Evolutionary conservation across 1,140 invertebrate genomes (phyloP).

Genomic region (Pinna nobilis): DNA sequence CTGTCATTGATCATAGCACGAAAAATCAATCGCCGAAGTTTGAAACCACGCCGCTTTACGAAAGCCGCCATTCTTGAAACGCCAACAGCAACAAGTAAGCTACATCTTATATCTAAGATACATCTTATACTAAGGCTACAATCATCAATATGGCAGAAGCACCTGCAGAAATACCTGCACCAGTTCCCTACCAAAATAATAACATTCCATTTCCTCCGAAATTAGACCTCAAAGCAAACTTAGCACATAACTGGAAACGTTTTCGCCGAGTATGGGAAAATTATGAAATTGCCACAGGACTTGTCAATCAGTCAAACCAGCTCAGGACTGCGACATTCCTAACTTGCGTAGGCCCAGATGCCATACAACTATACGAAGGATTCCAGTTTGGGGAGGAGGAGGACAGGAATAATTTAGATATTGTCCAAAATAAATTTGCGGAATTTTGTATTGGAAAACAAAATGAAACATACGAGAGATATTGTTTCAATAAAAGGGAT

Average conservation of each 20-base stretch:
- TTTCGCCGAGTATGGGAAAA: conserved; percentile 10
- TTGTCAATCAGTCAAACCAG: conserved; percentile 1
- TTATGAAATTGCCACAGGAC: conserved; percentile 9
- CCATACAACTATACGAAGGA: conserved; percentile 31
- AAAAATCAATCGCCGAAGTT: too few relatives aligned
- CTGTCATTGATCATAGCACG: too few relatives aligned
- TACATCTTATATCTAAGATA: too few relatives aligned
- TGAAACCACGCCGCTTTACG: too few relatives aligned
- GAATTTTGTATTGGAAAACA: conserved; percentile 35
- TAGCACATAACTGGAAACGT: conserved; percentile 7
- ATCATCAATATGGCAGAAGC: too few relatives aligned
- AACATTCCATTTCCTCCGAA: not conserved
- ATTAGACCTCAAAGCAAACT: not conserved
- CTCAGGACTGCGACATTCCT: conserved; percentile 19
- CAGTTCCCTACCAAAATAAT: too few relatives aligned
- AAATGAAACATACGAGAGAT: conserved; percentile 43
- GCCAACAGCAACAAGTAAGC: too few relatives aligned
- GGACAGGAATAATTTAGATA: conserved; percentile 3
- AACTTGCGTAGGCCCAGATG: conserved; percentile 37
- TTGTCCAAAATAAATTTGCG: not conserved
- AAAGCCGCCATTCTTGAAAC: too few relatives aligned
- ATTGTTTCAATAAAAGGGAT: conserved; percentile 35
- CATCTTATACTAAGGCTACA: too few relatives aligned
- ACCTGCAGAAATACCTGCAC: not conserved
- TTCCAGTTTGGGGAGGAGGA: conserved; percentile 23